These are phyloP conservation scores for Aquatica leii DNA, from an alignment of 2,888 invertebrate species.

Conservation along the genomic window DNA sequence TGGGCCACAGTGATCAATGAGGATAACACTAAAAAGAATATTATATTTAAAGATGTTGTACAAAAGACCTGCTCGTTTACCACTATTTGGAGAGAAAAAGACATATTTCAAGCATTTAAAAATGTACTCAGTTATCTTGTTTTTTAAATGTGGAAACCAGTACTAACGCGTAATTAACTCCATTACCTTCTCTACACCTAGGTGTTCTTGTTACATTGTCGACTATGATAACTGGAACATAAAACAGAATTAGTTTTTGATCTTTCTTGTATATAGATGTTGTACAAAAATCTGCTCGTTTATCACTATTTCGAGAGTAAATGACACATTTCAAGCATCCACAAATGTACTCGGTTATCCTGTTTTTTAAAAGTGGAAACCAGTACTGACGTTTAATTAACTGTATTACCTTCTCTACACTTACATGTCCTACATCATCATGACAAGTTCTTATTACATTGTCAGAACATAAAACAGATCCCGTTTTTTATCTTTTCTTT, in stretches of 20 bases:
- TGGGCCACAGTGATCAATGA: conserved; percentile 14
- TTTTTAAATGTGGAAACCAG: no score
- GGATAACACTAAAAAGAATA: conserved; percentile 2
- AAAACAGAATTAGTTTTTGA: conserved; percentile 37
- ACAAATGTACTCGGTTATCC: no score
- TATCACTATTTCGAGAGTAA: no score
- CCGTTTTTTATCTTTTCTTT: conserved; percentile 10
- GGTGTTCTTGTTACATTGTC: conserved; percentile 45
- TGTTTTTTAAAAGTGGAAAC: no score
- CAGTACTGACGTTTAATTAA: no score
- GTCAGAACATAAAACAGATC: no score
- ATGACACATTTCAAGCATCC: no score
- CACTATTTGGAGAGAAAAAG: not conserved
- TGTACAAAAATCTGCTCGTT: no score
- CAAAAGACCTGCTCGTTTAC: conserved; percentile 8
- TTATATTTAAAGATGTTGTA: conserved; percentile 5
- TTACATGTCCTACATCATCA: no score
- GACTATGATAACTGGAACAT: conserved; percentile 45
- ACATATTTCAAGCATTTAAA: conserved; percentile 15
- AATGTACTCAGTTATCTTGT: conserved; percentile 10
- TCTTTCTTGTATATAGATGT: no score
- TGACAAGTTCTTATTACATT: no score
- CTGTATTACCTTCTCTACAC: no score
- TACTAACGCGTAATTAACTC: conserved; percentile 7
- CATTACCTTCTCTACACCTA: conserved; percentile 34